Percentiles rank a stretch among this genome's conserved stretches.
Evolutionary conservation across 2,113 vertebrate species (phyloP).

Genomic region (Erpornis zantholeuca): DNA sequence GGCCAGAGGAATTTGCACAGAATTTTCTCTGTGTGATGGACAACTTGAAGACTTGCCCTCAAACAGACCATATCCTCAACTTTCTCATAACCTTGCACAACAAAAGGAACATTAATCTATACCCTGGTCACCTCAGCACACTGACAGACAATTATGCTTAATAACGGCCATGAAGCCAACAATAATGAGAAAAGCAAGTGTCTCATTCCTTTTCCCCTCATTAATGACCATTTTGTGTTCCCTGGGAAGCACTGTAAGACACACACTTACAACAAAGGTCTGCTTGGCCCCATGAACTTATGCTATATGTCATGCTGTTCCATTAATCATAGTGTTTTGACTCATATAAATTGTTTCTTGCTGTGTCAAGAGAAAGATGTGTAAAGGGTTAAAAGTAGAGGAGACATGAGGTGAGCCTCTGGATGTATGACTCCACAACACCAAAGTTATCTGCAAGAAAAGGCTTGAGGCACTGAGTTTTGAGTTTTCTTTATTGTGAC

Average conservation of each 20-base stretch:
- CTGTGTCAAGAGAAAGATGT: background rate
- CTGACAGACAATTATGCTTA: background rate
- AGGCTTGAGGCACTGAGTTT: background rate
- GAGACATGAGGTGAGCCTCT: background rate
- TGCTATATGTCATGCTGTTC: background rate
- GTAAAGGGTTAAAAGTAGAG: slow-evolving; percentile 3
- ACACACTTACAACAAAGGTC: background rate
- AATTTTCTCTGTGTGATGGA: background rate
- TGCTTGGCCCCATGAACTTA: background rate
- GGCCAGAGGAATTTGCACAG: background rate
- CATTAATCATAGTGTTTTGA: background rate
- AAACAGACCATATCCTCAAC: background rate
- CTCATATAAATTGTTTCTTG: background rate
- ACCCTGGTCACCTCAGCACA: background rate
- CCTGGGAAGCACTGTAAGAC: slow-evolving; percentile 3
- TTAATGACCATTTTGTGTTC: background rate
- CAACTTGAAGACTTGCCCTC: background rate
- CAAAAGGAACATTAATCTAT: background rate
- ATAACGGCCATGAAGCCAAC: background rate
- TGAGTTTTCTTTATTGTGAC: background rate
- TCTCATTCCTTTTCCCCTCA: background rate
- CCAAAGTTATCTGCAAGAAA: background rate
- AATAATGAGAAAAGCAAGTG: background rate
- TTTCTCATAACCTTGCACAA: slow-evolving; percentile 12
- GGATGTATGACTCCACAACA: background rate